A percentile compares a stretch with the other conserved stretches of the same genome.
phyloP scores from a whole-genome alignment of 2,113 vertebrate species.

The Pterocles orientalis region DNA sequence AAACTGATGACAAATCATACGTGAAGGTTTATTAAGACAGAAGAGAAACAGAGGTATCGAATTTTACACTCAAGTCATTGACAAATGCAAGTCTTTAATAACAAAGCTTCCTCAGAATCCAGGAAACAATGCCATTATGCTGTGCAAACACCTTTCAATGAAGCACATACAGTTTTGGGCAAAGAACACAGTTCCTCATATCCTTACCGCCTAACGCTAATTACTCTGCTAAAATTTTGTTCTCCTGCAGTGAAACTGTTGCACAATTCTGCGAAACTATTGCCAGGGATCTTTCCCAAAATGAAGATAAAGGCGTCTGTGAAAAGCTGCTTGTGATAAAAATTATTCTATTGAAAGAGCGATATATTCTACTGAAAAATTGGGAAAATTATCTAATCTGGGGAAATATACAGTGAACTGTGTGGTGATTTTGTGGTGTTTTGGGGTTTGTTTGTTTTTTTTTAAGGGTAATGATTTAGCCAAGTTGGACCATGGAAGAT shows the following conservation, averaged over 20 bases:
- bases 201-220: neutral
- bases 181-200: neutral
- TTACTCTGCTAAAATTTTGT: neutral
- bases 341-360: neutral
- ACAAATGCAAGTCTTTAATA: constrained; percentile 10
- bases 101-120: neutral
- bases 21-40: constrained; percentile 49
- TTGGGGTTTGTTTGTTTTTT: neutral
- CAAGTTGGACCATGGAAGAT: neutral
- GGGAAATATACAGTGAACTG: neutral
- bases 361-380: neutral
- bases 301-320: neutral
- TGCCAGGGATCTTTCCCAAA: neutral
- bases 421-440: neutral
- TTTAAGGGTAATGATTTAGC: neutral
- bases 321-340: neutral
- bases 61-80: neutral
- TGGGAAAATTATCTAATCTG: neutral
- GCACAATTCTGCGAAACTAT: neutral
- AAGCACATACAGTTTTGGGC: neutral
- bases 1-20: neutral
- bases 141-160: neutral
- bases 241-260: neutral
- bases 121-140: neutral
- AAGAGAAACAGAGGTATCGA: neutral